Conservation (phyloP, 1,140 invertebrate species). For the Caligus rogercresseyi region DNA sequence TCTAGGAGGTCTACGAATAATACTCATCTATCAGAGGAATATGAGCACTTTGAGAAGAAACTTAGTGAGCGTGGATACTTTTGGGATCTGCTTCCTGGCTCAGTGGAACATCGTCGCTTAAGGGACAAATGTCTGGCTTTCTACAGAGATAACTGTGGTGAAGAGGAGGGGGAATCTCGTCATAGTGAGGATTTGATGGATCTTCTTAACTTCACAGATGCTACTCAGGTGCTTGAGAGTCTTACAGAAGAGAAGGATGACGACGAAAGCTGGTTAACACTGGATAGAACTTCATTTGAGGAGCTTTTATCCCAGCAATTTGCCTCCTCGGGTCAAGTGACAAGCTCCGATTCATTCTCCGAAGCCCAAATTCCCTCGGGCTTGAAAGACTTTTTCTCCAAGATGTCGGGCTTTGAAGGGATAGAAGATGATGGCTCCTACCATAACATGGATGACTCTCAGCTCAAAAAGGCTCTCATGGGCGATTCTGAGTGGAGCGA, state of each 20-base stretch:
- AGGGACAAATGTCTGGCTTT: background rate
- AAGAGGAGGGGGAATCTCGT: background rate
- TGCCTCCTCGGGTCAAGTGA: background rate
- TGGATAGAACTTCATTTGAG: background rate
- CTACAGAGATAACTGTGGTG: background rate
- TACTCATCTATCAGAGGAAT: too few relatives aligned
- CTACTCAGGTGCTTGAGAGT: background rate
- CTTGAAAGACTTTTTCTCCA: background rate
- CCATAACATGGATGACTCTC: background rate
- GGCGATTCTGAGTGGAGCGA: constrained; percentile 3
- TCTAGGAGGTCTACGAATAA: too few relatives aligned
- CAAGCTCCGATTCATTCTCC: background rate
- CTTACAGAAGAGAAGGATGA: background rate
- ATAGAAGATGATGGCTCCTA: background rate
- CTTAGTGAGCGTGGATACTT: background rate
- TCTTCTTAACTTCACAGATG: too few relatives aligned
- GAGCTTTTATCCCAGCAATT: background rate
- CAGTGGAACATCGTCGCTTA: background rate
- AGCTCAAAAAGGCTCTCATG: background rate
- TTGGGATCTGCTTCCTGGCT: background rate
- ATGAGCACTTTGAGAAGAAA: background rate
- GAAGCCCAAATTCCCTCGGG: constrained; percentile 5
- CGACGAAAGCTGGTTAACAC: background rate
- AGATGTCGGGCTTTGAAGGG: constrained; percentile 13
- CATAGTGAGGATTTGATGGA: background rate